Evolutionary conservation across 2,888 invertebrate species (phyloP).

Genomic region (Eupithecia subumbrata): DNA sequence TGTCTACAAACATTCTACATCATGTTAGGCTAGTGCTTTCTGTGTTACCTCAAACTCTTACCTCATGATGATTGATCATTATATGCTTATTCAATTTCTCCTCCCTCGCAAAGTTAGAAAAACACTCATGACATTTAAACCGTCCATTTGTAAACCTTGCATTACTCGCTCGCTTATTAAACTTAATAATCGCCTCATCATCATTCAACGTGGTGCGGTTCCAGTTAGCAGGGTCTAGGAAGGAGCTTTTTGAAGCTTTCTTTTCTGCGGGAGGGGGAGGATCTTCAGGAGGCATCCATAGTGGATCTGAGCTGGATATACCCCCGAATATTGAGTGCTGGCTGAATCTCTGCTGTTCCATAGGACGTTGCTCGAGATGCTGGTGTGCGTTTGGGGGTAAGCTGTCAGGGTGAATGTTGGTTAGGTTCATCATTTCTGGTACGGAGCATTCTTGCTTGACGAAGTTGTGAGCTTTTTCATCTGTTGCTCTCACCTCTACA

Average conservation of each 20-base stretch:
- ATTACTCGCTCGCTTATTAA: slow-evolving; percentile 56
- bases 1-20: too few species aligned
- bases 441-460: slow-evolving; percentile 31
- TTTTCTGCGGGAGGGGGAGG: slow-evolving; percentile 27
- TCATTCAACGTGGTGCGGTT: slow-evolving; percentile 62
- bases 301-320: slow-evolving; percentile 25
- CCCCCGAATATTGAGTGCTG: slow-evolving; percentile 42
- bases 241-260: slow-evolving; percentile 40
- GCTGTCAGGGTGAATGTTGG: slow-evolving; percentile 32
- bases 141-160: slow-evolving; percentile 61
- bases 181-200: slow-evolving; percentile 66
- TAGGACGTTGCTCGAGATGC: slow-evolving; percentile 27
- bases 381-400: slow-evolving; percentile 27
- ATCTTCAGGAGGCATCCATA: slow-evolving; percentile 42
- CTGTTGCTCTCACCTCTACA: slow-evolving; percentile 15
- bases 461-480: slow-evolving; percentile 32
- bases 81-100: slow-evolving; percentile 66
- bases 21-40: too few species aligned
- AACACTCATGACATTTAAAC: slow-evolving; percentile 65
- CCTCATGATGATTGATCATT: slow-evolving; percentile 65
- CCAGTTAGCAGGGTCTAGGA: slow-evolving; percentile 62
- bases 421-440: slow-evolving; percentile 34
- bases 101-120: slow-evolving; percentile 67
- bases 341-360: slow-evolving; percentile 26
- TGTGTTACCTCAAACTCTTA: slow-evolving; percentile 39